Percentiles rank a stretch among this genome's conserved stretches.
Conservation (phyloP, 2,113 vertebrate species). For the Gymnarchus niloticus region DNA sequence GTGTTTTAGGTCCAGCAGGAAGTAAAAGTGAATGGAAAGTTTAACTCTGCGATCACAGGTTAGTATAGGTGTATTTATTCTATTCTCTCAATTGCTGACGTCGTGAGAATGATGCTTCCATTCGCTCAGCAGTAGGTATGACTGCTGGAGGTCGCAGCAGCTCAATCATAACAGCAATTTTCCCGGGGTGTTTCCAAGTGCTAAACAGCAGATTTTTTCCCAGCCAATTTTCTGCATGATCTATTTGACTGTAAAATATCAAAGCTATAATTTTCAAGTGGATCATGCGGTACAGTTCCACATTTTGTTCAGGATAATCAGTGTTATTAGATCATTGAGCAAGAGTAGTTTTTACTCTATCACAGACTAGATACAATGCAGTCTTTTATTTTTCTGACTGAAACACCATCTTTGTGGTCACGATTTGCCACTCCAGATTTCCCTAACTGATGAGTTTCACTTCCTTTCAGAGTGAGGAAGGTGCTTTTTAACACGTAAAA, state of each 20-base stretch:
- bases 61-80: not conserved
- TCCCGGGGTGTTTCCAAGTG: not conserved
- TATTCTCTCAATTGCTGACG: not conserved
- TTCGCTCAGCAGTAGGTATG: not conserved
- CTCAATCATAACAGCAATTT: not conserved
- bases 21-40: not conserved
- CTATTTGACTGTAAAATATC: not conserved
- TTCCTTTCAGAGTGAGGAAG: slow-evolving; percentile 48
- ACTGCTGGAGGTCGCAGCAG: not conserved
- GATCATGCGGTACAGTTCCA: not conserved
- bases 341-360: not conserved
- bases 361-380: slow-evolving; percentile 19
- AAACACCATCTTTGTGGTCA: not conserved
- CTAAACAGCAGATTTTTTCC: not conserved
- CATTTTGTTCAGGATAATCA: not conserved
- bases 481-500: not conserved
- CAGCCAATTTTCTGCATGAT: not conserved
- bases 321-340: not conserved
- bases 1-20: not conserved
- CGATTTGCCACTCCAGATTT: slow-evolving; percentile 9
- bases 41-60: not conserved
- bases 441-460: slow-evolving; percentile 48
- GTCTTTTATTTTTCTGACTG: not conserved
- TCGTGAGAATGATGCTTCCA: not conserved
- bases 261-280: not conserved